These are phyloP conservation scores for Aythya fuligula DNA, from an alignment of 2,797 vertebrate genomes.

Conservation along the genomic window DNA sequence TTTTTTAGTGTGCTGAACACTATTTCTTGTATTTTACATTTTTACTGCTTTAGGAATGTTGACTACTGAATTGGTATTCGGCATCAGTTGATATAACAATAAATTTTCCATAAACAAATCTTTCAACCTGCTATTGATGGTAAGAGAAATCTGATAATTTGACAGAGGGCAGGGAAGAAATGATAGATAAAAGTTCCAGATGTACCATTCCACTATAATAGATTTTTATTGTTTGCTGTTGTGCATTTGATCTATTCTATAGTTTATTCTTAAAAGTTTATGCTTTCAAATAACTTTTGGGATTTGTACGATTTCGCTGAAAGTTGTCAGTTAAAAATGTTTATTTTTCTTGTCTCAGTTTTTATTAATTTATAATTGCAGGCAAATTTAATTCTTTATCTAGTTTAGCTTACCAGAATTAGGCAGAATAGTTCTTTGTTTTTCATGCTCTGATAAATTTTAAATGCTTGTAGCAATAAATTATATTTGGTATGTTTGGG, in stretches of 20 bases:
- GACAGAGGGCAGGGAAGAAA: neutral
- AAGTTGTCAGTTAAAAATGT: neutral
- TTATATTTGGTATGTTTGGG: neutral
- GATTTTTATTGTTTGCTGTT: neutral
- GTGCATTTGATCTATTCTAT: neutral
- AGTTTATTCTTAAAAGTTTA: neutral
- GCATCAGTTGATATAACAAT: neutral
- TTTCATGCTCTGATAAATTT: constrained; percentile 18
- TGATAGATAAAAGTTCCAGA: neutral
- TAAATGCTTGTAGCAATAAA: neutral
- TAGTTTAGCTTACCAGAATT: neutral
- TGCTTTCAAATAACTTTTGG: neutral
- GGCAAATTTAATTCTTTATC: neutral
- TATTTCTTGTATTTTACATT: neutral
- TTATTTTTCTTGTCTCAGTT: fast-evolving
- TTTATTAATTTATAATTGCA: neutral
- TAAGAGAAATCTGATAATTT: neutral
- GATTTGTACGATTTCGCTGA: neutral
- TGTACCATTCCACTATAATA: neutral
- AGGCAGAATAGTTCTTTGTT: neutral
- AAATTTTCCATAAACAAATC: neutral
- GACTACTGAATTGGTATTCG: neutral
- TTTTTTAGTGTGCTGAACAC: neutral
- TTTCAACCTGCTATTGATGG: neutral
- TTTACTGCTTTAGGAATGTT: neutral